These are phyloP conservation scores for Bufo bufo DNA, from an alignment of 2,113 vertebrate genomes.

Conservation along the genomic window DNA sequence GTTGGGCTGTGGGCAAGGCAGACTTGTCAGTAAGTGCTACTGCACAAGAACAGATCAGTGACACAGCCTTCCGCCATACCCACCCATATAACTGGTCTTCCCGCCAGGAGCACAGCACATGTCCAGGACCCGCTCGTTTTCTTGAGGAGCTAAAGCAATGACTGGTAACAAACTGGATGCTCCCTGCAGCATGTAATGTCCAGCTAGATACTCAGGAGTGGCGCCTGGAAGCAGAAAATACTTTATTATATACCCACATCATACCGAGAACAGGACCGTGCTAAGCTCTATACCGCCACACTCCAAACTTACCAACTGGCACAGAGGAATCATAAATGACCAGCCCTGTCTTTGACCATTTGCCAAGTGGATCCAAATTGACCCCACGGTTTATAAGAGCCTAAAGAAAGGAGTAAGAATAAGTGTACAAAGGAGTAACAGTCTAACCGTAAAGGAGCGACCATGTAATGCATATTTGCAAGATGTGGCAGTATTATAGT, in stretches of 20 bases:
- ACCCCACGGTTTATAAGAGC: slow-evolving; percentile 96
- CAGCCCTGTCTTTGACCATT: slow-evolving; percentile 96
- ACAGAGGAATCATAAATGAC: slow-evolving; percentile 96
- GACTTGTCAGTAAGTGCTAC: not conserved
- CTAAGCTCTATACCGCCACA: not conserved
- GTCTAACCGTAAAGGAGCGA: too few relatives aligned
- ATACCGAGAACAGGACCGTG: not conserved
- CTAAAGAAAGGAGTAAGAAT: slow-evolving; percentile 65
- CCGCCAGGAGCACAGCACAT: slow-evolving; percentile 97
- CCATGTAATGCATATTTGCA: too few relatives aligned
- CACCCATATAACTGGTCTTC: slow-evolving; percentile 97
- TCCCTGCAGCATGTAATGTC: slow-evolving; percentile 97
- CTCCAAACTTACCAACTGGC: slow-evolving; percentile 81
- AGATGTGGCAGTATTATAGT: not conserved
- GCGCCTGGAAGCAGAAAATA: slow-evolving; percentile 76
- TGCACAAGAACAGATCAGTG: not conserved
- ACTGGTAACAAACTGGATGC: slow-evolving; percentile 95
- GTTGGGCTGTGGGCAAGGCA: slow-evolving; percentile 77
- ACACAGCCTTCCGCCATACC: not conserved
- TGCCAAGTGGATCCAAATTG: slow-evolving; percentile 93
- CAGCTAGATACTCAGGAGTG: slow-evolving; percentile 94
- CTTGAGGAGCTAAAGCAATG: slow-evolving; percentile 94
- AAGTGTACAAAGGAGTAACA: not conserved
- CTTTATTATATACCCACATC: not conserved
- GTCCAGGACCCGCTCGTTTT: slow-evolving; percentile 90